Conservation (phyloP, 1,140 invertebrate species). For the Samia ricini region DNA sequence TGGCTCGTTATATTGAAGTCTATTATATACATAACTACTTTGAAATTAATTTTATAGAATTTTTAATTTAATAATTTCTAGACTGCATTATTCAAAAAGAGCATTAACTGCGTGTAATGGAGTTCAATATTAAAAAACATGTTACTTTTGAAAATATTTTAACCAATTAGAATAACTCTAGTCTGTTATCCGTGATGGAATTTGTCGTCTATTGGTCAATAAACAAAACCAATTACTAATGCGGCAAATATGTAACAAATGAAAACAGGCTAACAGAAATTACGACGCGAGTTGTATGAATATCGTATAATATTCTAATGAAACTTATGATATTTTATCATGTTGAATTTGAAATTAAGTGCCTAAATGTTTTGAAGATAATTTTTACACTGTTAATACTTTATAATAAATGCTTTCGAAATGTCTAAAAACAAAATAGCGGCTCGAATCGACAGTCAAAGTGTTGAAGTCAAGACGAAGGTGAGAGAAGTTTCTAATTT, state of each 20-base stretch:
- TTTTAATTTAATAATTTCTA: too few relatives aligned
- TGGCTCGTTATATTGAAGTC: too few relatives aligned
- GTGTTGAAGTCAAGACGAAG: slow-evolving; percentile 85
- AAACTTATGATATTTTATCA: slow-evolving; percentile 68
- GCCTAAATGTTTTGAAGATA: slow-evolving; percentile 61
- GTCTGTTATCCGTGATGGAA: neutral
- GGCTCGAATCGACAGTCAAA: slow-evolving; percentile 79
- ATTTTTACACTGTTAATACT: slow-evolving; percentile 50
- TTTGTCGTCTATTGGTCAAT: slow-evolving; percentile 36
- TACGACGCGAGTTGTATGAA: slow-evolving; percentile 67
- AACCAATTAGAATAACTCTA: slow-evolving; percentile 3
- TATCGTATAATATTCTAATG: slow-evolving; percentile 56
- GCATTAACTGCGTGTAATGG: neutral
- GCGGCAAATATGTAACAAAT: slow-evolving; percentile 51
- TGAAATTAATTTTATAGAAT: too few relatives aligned
- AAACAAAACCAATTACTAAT: slow-evolving; percentile 53
- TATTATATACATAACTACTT: too few relatives aligned
- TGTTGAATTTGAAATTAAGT: slow-evolving; percentile 66
- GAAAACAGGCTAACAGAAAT: slow-evolving; percentile 49
- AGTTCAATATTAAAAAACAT: neutral
- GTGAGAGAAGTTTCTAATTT: slow-evolving; percentile 75
- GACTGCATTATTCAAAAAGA: too few relatives aligned
- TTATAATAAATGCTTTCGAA: slow-evolving; percentile 70
- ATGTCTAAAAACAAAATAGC: slow-evolving; percentile 86
- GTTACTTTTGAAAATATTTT: neutral